Conservation (phyloP, 92 coral and sea anemone genomes). For the Heliopora coerulea region DNA sequence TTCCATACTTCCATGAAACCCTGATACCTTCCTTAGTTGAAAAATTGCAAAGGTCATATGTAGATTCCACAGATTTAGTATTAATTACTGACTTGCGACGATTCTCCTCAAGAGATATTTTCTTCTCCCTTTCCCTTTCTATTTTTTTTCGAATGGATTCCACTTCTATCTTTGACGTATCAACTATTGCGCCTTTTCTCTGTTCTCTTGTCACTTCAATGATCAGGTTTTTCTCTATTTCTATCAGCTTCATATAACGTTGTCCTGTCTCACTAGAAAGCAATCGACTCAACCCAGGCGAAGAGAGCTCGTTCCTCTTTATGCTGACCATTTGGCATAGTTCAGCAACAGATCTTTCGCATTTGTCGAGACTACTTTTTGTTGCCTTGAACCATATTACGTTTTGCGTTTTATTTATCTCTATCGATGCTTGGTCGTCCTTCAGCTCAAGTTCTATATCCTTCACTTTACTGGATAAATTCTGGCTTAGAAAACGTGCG, state of each 20-base stretch:
- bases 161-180: neutral
- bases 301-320: conserved; percentile 37
- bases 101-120: neutral
- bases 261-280: conserved; percentile 59
- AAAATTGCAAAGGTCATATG: too few species aligned
- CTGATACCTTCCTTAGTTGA: too few species aligned
- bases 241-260: conserved; percentile 56
- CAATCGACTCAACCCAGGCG: conserved; percentile 65
- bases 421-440: neutral
- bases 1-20: too few species aligned
- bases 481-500: neutral
- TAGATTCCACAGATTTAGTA: neutral
- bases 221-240: conserved; percentile 20
- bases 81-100: neutral
- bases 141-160: neutral
- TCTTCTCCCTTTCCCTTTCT: neutral
- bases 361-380: conserved; percentile 1
- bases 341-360: neutral
- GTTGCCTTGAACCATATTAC: neutral
- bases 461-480: neutral
- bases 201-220: neutral
- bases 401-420: neutral
- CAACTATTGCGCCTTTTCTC: neutral
- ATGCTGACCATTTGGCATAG: conserved; percentile 32
- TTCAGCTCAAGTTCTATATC: neutral